A percentile compares a stretch with the other conserved stretches of the same genome.
Evolutionary conservation across 2,797 vertebrate species (phyloP).

Genomic region (Numenius phaeopus): DNA sequence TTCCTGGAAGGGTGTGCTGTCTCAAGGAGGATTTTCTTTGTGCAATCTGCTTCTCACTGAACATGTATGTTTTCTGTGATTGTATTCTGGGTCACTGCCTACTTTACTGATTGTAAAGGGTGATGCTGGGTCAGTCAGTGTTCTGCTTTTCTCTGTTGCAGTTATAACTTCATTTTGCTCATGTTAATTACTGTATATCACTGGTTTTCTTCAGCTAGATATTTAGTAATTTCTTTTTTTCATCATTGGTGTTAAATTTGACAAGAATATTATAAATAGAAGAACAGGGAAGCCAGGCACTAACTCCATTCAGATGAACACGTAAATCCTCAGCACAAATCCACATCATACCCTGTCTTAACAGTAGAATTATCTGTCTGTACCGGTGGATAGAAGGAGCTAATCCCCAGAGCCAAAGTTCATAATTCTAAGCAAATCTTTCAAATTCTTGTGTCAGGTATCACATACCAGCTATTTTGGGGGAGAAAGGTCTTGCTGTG

Average conservation of each 20-base stretch:
- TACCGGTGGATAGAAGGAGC: accelerated
- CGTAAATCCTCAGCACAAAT: background rate
- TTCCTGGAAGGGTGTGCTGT: background rate
- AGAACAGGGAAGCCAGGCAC: background rate
- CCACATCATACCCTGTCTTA: background rate
- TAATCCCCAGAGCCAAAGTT: background rate
- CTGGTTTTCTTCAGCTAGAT: background rate
- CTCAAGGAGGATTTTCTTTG: background rate
- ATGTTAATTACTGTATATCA: background rate
- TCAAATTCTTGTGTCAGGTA: background rate
- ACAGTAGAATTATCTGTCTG: background rate
- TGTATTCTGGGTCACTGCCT: background rate
- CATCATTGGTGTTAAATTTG: background rate
- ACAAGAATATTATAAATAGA: background rate
- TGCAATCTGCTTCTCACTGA: background rate
- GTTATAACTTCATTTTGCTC: background rate
- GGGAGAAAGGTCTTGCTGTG: background rate
- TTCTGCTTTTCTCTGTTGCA: background rate
- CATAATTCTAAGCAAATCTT: background rate
- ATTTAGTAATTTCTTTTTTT: background rate
- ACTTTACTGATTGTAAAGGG: background rate
- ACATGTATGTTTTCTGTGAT: background rate
- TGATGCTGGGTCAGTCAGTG: background rate
- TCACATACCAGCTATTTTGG: background rate
- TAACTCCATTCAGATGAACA: background rate